Base-by-base conservation (phyloP, 2,888 invertebrate species). In the Hirtodrosophila trivittata region DNA sequence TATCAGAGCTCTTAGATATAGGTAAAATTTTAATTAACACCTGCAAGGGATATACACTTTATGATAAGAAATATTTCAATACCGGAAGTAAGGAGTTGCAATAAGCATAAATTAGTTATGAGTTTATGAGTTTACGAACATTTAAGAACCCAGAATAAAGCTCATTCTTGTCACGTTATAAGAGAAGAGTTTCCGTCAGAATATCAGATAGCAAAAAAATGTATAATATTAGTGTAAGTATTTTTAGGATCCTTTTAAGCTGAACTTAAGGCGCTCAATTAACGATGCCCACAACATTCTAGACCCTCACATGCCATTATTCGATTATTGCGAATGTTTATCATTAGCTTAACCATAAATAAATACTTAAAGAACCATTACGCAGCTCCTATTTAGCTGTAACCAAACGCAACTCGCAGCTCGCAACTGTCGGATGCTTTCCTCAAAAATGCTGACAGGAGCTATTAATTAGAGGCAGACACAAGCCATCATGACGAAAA, bases 401-500 rank as follows among this genome's bases (percentile, higher is more conserved):
- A 58, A 63, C 57, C 75, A 58, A 47, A 63, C 45, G 68, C 62
- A 59, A 50, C 76, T 62, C 46, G 39, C 33, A 58, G 42, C 43
- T 41, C 46, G 37, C 30, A 33, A 35, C 43, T 57, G 63, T 59
- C 62, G 77, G 85, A 80, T 86, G 85, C 56, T 50, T 66, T 55
- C 46, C 66, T 77, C 66, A 82, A 86, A 80, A 87, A 74, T 60
- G 83, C 86, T 77, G 80, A 82, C 86, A 85, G 78, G 26, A 62
- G 56, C 75, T 85, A 80, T 80, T 87, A 87, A 80, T 87, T 80
- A 80, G 75, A 86, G 63, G 75, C 62, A 66, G 70, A 60, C 66
- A 75, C 57, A 59, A 72, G 55, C 42, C 35, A 51, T 16, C 35
- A 43, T 33, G 49, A 50, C 10, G 28, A 21, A 21, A 46, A 51